phyloP scores from a whole-genome alignment of 2,888 invertebrate genomes.

The Encarsia formosa region DNA sequence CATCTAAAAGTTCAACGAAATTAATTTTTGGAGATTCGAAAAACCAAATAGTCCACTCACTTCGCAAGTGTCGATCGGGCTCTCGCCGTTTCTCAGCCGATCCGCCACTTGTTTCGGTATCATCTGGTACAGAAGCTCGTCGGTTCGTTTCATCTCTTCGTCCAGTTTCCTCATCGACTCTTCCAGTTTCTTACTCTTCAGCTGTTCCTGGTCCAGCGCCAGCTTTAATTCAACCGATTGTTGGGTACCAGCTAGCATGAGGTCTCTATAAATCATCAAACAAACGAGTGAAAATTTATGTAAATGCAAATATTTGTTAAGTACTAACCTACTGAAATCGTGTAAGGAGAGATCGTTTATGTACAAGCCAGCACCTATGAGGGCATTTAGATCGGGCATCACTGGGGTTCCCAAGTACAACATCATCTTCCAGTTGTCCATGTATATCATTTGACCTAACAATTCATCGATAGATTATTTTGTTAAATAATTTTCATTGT shows the following conservation, averaged over 20 bases:
- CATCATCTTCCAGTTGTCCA: conserved; percentile 97
- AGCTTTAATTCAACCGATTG: conserved; percentile 95
- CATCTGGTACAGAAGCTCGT: conserved; percentile 96
- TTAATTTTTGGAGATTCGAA: too few relatives aligned
- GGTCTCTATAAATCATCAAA: conserved; percentile 63
- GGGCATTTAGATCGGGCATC: conserved; percentile 89
- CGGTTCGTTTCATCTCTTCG: conserved; percentile 92
- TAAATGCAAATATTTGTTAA: background rate
- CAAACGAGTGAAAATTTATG: background rate
- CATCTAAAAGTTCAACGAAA: conserved; percentile 63
- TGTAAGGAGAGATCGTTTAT: conserved; percentile 99
- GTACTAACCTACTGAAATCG: conserved; percentile 87
- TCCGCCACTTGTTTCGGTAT: conserved; percentile 98
- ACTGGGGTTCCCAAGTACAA: conserved; percentile 95
- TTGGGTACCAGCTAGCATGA: conserved; percentile 94
- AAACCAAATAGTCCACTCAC: conserved; percentile 54
- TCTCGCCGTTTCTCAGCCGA: conserved; percentile 86
- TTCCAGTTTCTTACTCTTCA: conserved; percentile 92
- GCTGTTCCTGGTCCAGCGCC: conserved; percentile 92
- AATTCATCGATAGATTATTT: too few relatives aligned
- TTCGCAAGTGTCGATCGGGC: conserved; percentile 95
- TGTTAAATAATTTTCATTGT: too few relatives aligned
- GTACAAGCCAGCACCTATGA: conserved; percentile 89
- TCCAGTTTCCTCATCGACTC: conserved; percentile 95
- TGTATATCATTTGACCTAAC: conserved; percentile 98